Conservation (phyloP, 1,140 invertebrate species). For the Himalopsyche phryganea region DNA sequence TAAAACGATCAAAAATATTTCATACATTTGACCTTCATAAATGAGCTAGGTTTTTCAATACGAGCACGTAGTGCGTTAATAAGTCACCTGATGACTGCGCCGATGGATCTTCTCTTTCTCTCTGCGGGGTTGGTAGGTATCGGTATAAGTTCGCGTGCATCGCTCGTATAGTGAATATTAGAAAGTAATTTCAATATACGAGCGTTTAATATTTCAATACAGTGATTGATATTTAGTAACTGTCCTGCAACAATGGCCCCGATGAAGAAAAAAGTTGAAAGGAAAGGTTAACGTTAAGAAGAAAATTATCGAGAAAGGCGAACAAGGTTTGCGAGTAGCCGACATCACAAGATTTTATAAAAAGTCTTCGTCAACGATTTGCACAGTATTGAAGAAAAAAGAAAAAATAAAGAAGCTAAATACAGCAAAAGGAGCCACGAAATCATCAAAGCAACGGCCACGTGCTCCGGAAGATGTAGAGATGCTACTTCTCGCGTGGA, state of each 20-base stretch:
- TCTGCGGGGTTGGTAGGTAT: neutral
- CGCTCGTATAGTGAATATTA: neutral
- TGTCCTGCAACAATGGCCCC: constrained; percentile 6
- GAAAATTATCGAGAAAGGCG: constrained; percentile 16
- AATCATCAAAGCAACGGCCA: constrained; percentile 15
- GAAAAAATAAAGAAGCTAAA: constrained; percentile 25
- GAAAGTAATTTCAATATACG: neutral
- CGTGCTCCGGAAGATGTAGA: constrained; percentile 23
- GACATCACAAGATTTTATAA: constrained; percentile 19
- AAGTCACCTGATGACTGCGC: no score
- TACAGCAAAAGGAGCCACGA: constrained; percentile 19
- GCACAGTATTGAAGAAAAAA: constrained; percentile 17
- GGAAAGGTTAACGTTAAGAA: constrained; percentile 19
- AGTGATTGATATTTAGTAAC: neutral
- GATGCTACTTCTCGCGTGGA: constrained; percentile 28
- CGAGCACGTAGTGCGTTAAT: no score
- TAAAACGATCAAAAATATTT: no score
- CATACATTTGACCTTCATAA: no score
- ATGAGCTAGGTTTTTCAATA: no score
- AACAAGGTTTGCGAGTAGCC: constrained; percentile 13
- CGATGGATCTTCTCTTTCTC: neutral
- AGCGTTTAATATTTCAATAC: neutral
- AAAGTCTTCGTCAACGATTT: constrained; percentile 21
- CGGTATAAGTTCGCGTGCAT: no score
- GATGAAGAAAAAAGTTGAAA: constrained; percentile 17